Percentiles rank a stretch among this genome's conserved stretches.
These are phyloP conservation scores for Eriocheir sinensis DNA, from an alignment of 1,140 invertebrate genomes.

Conservation along the genomic window DNA sequence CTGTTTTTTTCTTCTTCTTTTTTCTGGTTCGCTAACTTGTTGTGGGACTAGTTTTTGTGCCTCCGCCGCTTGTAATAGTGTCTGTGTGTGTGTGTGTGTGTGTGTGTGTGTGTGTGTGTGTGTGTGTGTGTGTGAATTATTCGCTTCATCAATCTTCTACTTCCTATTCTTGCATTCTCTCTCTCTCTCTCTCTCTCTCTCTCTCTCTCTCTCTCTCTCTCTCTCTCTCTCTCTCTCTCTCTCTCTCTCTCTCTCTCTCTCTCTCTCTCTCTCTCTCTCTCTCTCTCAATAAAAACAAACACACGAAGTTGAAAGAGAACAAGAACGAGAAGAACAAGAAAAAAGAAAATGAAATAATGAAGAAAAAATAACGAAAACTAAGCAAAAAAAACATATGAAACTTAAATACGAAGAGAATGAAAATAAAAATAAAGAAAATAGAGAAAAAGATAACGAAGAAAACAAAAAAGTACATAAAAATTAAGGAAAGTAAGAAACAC, in stretches of 20 bases:
- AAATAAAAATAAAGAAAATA: background rate
- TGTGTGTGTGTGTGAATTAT: background rate
- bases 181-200: background rate
- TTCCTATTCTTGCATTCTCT: too few species aligned
- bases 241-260: background rate
- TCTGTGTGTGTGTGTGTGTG: background rate
- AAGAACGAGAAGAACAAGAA: background rate
- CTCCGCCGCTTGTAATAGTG: too few species aligned
- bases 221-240: slow-evolving; percentile 34
- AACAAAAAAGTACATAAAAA: background rate
- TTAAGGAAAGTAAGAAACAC: background rate
- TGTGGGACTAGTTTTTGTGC: background rate
- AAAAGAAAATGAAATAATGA: background rate
- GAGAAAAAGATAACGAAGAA: background rate
- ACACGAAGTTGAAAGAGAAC: background rate
- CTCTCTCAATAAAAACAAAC: background rate
- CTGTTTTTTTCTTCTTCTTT: background rate
- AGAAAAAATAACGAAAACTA: background rate
- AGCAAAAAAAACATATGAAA: background rate
- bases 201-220: slow-evolving; percentile 42
- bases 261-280: background rate
- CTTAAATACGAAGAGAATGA: background rate
- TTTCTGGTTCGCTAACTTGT: background rate
- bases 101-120: background rate
- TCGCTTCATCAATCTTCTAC: too few species aligned